Evolutionary conservation across 2,888 invertebrate genomes (phyloP), one percentile per base, ranked within the genome.

Genomic region (Apocheima hispidaria): DNA sequence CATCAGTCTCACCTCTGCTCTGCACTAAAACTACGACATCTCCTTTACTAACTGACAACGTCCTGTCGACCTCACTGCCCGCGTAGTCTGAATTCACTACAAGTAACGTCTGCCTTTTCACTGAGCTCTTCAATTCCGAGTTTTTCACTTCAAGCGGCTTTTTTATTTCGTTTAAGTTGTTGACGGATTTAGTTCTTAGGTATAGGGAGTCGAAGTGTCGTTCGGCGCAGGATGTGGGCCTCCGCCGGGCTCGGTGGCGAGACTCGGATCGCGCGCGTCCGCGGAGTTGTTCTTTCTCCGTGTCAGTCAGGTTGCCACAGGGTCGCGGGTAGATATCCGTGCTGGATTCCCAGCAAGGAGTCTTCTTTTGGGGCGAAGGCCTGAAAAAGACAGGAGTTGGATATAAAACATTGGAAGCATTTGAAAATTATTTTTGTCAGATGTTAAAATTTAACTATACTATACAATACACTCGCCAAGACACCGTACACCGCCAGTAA

Each of bases 311-410:
- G 82, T 97, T 97, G 14, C 96, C 96, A 66, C 96, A 95, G 0
- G 97, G 97, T 51, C 95, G 95, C 2, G 97, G 97, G 81, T 96
- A 97, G 58, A 97, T 94, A 82, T 97, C 96, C 0, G 96, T 95
- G 71, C 95, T 96, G 72, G 96, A 96, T 77, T 97, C 97, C 96
- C 97, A 97, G 76, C 96, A 96, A 0, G 95, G 96, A 0, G 94
- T 94, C 49, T 95, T 94, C 71, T 94, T 94, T 65, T 94, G 92
- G 3, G 87, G 71, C 4, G 93, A 90, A 61, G 93, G 82, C 40
- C 94, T 94, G 79, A 63, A 86, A 79, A 82, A 82, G 51, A 83
- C 83, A 38, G n/a, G 1, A 36, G 14, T 16, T 16, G 36, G n/a
- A n/a, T n/a, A 1, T 5, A 12, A 3, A 6, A 23, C 43, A 14